A percentile compares a stretch with the other conserved stretches of the same genome.
phyloP scores from a whole-genome alignment of 2,797 vertebrate genomes.

The Acanthiza pusilla region DNA sequence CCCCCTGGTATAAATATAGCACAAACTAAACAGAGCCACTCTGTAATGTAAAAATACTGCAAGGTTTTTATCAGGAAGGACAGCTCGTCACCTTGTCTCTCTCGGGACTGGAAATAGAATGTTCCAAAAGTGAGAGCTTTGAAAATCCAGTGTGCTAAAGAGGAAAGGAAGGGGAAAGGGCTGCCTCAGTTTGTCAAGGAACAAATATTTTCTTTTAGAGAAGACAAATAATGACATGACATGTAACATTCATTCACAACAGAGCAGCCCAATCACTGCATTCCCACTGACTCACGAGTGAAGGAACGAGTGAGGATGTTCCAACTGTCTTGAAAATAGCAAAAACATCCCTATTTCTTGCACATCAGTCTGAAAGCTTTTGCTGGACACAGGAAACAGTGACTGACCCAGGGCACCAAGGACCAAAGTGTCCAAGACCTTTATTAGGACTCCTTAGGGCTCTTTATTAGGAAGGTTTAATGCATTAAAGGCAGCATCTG shows the following conservation, averaged over 20 bases:
- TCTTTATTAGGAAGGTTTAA: neutral
- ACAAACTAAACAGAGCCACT: slow-evolving; percentile 66
- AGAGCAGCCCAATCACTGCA: neutral
- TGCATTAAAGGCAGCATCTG: neutral
- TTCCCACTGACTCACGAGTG: slow-evolving; percentile 37
- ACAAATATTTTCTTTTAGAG: slow-evolving; percentile 58
- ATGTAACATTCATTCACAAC: slow-evolving; percentile 40
- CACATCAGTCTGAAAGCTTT: neutral
- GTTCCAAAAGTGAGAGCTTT: slow-evolving; percentile 56
- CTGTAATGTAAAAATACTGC: slow-evolving; percentile 66
- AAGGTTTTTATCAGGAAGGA: slow-evolving; percentile 63
- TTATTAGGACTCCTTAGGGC: no score
- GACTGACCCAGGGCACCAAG: neutral
- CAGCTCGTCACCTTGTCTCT: slow-evolving; percentile 59
- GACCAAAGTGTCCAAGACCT: neutral
- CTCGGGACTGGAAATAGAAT: slow-evolving; percentile 50
- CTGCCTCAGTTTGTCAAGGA: slow-evolving; percentile 47
- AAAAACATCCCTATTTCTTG: slow-evolving; percentile 25
- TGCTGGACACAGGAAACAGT: neutral
- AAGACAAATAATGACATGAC: slow-evolving; percentile 46
- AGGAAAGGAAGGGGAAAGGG: slow-evolving; percentile 49
- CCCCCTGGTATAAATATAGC: slow-evolving; percentile 18
- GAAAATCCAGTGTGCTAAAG: slow-evolving; percentile 44
- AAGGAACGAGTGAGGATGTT: neutral
- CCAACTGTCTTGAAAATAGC: slow-evolving; percentile 35